Base-by-base conservation (phyloP, 2,888 invertebrate genomes). In the Quadroppia sp. region DNA sequence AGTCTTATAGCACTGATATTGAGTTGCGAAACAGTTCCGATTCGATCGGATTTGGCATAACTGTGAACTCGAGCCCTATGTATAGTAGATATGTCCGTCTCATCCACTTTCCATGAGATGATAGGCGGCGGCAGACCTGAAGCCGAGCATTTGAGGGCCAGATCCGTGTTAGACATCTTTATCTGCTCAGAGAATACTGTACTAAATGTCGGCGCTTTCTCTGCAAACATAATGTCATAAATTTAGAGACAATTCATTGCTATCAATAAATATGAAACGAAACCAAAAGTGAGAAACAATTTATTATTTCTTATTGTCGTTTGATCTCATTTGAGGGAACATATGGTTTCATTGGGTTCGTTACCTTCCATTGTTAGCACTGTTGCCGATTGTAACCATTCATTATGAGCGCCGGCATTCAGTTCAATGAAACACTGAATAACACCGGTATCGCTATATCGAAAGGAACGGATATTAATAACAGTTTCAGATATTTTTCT, bases 31-130 rank as follows among this genome's bases (percentile, higher is more conserved):
- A 56, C 50, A 13, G 59, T 71, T 28, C 71, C 69, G 32, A 71
- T 71, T 20, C 70, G 48, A 50, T 71, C 53, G n/a, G 56, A 50
- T 42, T 74, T 71, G 20, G 74, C 50, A 15, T 50, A 74, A 36
- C 71, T 74, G 20, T 74, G 71, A 53, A 74, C 53, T 53, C 74
- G 32, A 17, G 70, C 74, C 40, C 71, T 70, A 56, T 40, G 50
- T 45, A 45, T 71, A 40, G 70, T 48, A 25, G 67, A 73, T 30
- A 74, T 28, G n/a, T 74, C 67, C 13, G 25, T 42, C n/a, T 77
- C 77, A 71, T 78, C 78, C 45, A 78, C 48, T 6, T 61, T 50
- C 78, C 77, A 78, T 17, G 71, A 67, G 13, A 78, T 75, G 36
- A 75, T 71, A 11, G 78, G 78, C 9, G 77, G 53, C 1, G 78